A percentile compares a stretch with the other conserved stretches of the same genome.
Evolutionary conservation across 2,888 invertebrate genomes (phyloP).

Genomic region (Lycophotia porphyrea): DNA sequence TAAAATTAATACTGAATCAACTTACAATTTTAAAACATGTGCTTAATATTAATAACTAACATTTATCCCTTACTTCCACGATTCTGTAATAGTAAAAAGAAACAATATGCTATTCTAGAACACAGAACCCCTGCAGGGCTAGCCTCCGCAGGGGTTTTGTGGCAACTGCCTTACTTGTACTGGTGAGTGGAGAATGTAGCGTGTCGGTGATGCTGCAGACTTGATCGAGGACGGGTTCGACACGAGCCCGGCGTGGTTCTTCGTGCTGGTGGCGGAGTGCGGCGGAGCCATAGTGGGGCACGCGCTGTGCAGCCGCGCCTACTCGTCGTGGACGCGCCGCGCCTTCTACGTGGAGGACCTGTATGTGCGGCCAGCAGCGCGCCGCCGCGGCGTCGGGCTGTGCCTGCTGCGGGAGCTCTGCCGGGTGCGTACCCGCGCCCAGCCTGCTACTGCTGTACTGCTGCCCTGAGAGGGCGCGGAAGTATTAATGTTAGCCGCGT

Average conservation of each 20-base stretch:
- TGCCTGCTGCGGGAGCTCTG: constrained; percentile 88
- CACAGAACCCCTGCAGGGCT: neutral
- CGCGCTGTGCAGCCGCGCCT: constrained; percentile 94
- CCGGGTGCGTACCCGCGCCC: constrained; percentile 35
- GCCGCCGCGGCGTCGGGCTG: constrained; percentile 91
- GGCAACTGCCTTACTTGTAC: neutral
- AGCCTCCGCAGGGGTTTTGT: neutral
- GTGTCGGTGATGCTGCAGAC: constrained; percentile 78
- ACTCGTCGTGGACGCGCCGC: constrained; percentile 96
- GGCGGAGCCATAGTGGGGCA: constrained; percentile 91
- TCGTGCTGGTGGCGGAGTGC: constrained; percentile 91
- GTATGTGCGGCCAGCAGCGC: constrained; percentile 92
- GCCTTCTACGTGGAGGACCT: constrained; percentile 96
- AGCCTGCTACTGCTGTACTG: neutral
- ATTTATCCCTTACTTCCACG: no score
- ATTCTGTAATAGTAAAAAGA: neutral
- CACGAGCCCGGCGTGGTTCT: constrained; percentile 90
- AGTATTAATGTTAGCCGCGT: neutral
- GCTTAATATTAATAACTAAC: no score
- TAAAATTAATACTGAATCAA: no score
- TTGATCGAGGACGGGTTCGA: constrained; percentile 93
- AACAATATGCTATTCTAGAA: neutral
- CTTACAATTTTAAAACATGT: no score
- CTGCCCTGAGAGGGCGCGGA: neutral
- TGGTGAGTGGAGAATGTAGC: neutral